Evolutionary conservation across 2,888 invertebrate genomes (phyloP).

Genomic region (Drosophila nr. perissopoda): DNA sequence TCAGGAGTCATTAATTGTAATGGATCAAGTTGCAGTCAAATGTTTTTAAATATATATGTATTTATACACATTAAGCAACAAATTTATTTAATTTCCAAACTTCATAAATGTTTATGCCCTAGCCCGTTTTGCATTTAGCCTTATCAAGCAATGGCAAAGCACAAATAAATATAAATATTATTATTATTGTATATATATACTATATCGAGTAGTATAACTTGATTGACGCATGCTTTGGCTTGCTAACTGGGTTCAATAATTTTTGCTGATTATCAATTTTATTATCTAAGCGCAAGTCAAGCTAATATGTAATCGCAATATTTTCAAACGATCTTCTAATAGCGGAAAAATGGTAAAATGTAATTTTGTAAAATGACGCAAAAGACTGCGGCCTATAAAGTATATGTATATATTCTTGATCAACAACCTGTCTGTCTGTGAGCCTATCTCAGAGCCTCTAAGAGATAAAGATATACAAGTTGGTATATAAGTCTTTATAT

Average conservation of each 20-base stretch:
- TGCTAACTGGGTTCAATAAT: constrained; percentile 36
- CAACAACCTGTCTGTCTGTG: background rate
- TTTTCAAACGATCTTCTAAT: constrained; percentile 6
- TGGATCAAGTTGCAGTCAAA: constrained; percentile 9
- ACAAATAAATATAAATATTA: constrained; percentile 6
- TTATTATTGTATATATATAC: constrained; percentile 1
- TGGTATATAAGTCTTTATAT: background rate
- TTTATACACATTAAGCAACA: background rate
- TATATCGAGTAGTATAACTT: constrained; percentile 13
- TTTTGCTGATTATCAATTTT: constrained; percentile 52
- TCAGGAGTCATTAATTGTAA: background rate
- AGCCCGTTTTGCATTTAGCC: constrained; percentile 1
- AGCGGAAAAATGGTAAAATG: background rate
- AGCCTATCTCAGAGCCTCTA: background rate
- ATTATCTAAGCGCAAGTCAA: constrained; percentile 58
- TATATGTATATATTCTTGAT: background rate
- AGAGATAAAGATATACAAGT: no score
- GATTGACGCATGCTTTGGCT: constrained; percentile 43
- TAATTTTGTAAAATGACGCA: background rate
- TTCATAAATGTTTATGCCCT: constrained; percentile 25
- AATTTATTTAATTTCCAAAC: constrained; percentile 16
- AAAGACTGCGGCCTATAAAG: background rate
- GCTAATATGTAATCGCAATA: constrained; percentile 29
- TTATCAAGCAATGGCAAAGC: constrained; percentile 30
- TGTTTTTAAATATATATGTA: background rate